Base-by-base conservation (phyloP, 2,888 invertebrate genomes). In the Luffia ferchaultella region DNA sequence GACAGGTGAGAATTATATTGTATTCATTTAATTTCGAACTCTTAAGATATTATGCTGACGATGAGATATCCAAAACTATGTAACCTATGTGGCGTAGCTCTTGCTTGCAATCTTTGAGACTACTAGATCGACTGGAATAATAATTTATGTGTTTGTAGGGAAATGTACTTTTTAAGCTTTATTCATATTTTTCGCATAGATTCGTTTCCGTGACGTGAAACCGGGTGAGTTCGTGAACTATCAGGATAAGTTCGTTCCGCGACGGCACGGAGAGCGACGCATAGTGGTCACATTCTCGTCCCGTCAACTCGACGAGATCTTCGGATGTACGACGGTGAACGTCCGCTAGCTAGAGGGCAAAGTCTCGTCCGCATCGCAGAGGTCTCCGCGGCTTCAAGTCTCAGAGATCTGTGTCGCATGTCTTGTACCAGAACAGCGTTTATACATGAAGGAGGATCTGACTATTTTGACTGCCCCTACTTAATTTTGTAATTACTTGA, bases 281-380 rank as follows among this genome's bases (percentile, higher is more conserved):
- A 82, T 90, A 56, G 87, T 89, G 18, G 89, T 86, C 54, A 87
- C 88, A 43, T 90, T 90, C 76, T 87, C 87, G 50, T 89, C 89
- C 40, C 82, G 86, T 51, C 87, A 89, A 71, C 73, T 90, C 52
- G 86, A 87, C 65, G 89, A 89, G 69, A 85, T 89, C 64, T 80
- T 80, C 59, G 89, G 89, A 49, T 85, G 87, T 57, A 82, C 82
- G 7, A 79, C 68, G 55, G 83, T 88, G 61, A 76, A 70, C 51
- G 85, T 86, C 68, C 78, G 82, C 77, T 85, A 82, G 80, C 80
- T 65, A 67, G 74, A 65, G 68, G 62, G 74, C 76, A 75, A 30
- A 30, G 30, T 30, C 12, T 12, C 66, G 65, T 64, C 62, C 54
- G 67, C 70, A 49, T 68, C 71, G 67, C 72, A 71, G 66, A 61